Evolutionary conservation across 2,888 invertebrate species (phyloP).

Genomic region (Trachelus iudaicus): DNA sequence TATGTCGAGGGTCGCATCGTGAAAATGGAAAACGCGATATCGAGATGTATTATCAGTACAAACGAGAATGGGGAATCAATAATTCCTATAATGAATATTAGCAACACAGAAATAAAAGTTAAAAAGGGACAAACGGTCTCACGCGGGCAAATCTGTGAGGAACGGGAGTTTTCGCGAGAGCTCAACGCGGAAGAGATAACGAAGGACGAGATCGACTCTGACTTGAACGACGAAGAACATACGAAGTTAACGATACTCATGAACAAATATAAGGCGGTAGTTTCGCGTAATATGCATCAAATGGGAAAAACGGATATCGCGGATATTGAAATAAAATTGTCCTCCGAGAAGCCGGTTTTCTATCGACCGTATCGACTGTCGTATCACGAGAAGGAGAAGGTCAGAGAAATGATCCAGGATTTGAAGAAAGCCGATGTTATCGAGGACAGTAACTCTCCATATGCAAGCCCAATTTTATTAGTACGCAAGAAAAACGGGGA

Average conservation of each 20-base stretch:
- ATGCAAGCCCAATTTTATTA: conserved; percentile 32
- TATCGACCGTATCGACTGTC: conserved; percentile 43
- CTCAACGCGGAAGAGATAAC: conserved; percentile 6
- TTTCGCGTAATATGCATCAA: conserved; percentile 19
- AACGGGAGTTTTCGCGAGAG: not conserved
- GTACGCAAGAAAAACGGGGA: conserved; percentile 35
- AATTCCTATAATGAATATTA: conserved; percentile 17
- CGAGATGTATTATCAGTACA: conserved; percentile 19
- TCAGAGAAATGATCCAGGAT: conserved; percentile 27
- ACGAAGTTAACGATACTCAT: conserved; percentile 9
- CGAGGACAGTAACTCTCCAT: conserved; percentile 22
- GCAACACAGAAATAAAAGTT: not conserved
- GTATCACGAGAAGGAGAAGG: conserved; percentile 29
- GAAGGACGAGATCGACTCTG: conserved; percentile 16
- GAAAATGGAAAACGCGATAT: conserved; percentile 18
- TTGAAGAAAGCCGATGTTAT: conserved; percentile 14
- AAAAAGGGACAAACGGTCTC: not conserved
- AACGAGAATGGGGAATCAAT: conserved; percentile 15
- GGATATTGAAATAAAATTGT: conserved; percentile 39
- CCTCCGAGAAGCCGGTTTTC: conserved; percentile 31
- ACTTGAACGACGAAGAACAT: conserved; percentile 11
- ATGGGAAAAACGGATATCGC: conserved; percentile 27
- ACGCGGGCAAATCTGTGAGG: conserved; percentile 14
- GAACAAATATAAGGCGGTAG: conserved; percentile 15
- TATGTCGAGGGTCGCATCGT: conserved; percentile 21